phyloP scores from a whole-genome alignment of 2,797 vertebrate species.

The Syngnathus rostellatus region DNA sequence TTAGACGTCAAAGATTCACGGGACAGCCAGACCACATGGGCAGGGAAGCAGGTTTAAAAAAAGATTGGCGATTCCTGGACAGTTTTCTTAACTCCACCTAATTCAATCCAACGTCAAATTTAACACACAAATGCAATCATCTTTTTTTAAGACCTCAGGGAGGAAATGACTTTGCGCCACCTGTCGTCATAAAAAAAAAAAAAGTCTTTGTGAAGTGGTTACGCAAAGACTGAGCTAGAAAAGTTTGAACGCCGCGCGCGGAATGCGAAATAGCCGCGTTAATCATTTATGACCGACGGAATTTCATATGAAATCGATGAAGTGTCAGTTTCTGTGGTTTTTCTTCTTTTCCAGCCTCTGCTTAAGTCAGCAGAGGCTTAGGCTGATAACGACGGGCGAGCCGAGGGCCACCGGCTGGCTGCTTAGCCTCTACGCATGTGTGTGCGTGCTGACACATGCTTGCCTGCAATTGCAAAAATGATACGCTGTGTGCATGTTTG shows the following conservation, averaged over 20 bases:
- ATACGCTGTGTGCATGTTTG: constrained; percentile 13
- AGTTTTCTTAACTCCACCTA: constrained; percentile 35
- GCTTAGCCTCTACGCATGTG: constrained; percentile 34
- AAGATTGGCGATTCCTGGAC: constrained; percentile 52
- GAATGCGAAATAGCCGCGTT: constrained; percentile 28
- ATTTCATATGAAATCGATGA: constrained; percentile 41
- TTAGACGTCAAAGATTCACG: no score
- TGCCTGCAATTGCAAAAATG: constrained; percentile 23
- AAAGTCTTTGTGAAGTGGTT: not conserved
- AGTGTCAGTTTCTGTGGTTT: constrained; percentile 53
- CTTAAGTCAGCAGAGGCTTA: constrained; percentile 57
- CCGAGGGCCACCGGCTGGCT: constrained; percentile 51
- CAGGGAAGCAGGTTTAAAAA: constrained; percentile 41
- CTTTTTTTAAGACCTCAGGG: constrained; percentile 44
- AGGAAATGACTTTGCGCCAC: constrained; percentile 28
- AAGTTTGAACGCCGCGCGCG: constrained; percentile 14
- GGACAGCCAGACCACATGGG: constrained; percentile 44
- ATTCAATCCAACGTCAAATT: constrained; percentile 57
- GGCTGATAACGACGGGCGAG: constrained; percentile 53
- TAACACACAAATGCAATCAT: constrained; percentile 40
- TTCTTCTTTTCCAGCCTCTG: constrained; percentile 51
- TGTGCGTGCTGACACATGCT: constrained; percentile 9
- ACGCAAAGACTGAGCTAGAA: constrained; percentile 5
- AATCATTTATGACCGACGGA: constrained; percentile 34
- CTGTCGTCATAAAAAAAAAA: constrained; percentile 28